phyloP scores from a whole-genome alignment of 2,888 invertebrate genomes.

The Euphydryas editha region DNA sequence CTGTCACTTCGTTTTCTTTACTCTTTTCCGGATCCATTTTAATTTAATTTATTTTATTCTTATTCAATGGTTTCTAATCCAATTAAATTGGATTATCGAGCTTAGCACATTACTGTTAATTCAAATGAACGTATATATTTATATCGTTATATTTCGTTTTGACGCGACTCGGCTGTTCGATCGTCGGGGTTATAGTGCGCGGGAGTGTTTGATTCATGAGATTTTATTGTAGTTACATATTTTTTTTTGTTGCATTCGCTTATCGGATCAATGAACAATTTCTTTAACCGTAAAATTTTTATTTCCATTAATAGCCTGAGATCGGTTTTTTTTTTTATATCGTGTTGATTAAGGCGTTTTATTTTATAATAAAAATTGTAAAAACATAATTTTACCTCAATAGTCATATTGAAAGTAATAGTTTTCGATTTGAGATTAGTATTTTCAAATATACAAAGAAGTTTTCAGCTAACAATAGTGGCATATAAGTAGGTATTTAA shows the following conservation, averaged over 20 bases:
- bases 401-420: too few relatives aligned
- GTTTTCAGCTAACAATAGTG: too few relatives aligned
- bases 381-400: too few relatives aligned
- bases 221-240: conserved; percentile 61
- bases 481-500: too few relatives aligned
- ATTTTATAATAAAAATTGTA: too few relatives aligned
- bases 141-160: conserved; percentile 12
- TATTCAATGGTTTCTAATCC: not conserved
- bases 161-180: conserved; percentile 48
- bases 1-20: conserved; percentile 63
- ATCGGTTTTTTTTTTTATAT: not conserved
- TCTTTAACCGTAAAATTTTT: conserved; percentile 18
- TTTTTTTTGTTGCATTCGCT: conserved; percentile 48
- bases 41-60: conserved; percentile 18
- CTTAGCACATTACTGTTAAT: conserved; percentile 36
- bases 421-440: too few relatives aligned
- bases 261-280: conserved; percentile 44
- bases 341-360: not conserved
- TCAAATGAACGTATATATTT: not conserved
- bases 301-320: conserved; percentile 1
- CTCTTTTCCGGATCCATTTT: conserved; percentile 76
- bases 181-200: conserved; percentile 63
- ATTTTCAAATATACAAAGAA: too few relatives aligned
- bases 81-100: conserved; percentile 8
- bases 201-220: conserved; percentile 52